Evolutionary conservation across 1,140 invertebrate species (phyloP).

Genomic region (Pogonognathellus flavescens): DNA sequence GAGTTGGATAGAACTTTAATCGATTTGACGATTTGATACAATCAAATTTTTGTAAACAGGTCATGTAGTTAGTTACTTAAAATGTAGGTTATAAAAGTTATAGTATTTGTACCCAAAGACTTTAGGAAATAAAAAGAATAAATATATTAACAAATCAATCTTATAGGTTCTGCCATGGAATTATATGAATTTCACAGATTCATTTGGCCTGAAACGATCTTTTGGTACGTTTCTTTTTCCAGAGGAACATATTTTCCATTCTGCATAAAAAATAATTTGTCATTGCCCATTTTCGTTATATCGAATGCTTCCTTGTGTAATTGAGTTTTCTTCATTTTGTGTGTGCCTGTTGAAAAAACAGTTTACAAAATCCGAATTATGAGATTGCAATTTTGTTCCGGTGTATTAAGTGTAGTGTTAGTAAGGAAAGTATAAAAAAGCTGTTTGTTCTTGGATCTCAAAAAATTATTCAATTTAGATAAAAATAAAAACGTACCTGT

Average conservation of each 20-base stretch:
- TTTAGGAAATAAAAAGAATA: background rate
- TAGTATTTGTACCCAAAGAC: background rate
- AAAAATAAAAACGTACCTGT: slow-evolving; percentile 79
- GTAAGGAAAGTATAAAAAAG: too few relatives aligned
- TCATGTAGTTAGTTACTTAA: too few relatives aligned
- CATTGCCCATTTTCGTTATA: slow-evolving; percentile 81
- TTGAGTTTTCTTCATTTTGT: slow-evolving; percentile 92
- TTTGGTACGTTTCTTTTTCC: slow-evolving; percentile 77
- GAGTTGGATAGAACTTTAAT: too few relatives aligned
- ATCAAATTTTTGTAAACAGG: too few relatives aligned
- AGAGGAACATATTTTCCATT: slow-evolving; percentile 75
- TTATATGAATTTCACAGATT: slow-evolving; percentile 71
- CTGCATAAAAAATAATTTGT: slow-evolving; percentile 80
- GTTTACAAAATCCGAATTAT: too few relatives aligned
- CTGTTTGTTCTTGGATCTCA: too few relatives aligned
- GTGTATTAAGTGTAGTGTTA: too few relatives aligned
- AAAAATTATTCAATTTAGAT: too few relatives aligned
- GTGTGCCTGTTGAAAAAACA: slow-evolving; percentile 79
- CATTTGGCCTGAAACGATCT: slow-evolving; percentile 76
- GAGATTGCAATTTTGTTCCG: too few relatives aligned
- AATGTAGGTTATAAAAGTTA: too few relatives aligned
- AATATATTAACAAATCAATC: background rate
- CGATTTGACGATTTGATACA: too few relatives aligned
- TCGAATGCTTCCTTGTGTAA: slow-evolving; percentile 92
- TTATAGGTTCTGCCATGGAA: background rate